Conservation (phyloP, 2,113 vertebrate species). For the Dunckerocampus dactyliophorus region DNA sequence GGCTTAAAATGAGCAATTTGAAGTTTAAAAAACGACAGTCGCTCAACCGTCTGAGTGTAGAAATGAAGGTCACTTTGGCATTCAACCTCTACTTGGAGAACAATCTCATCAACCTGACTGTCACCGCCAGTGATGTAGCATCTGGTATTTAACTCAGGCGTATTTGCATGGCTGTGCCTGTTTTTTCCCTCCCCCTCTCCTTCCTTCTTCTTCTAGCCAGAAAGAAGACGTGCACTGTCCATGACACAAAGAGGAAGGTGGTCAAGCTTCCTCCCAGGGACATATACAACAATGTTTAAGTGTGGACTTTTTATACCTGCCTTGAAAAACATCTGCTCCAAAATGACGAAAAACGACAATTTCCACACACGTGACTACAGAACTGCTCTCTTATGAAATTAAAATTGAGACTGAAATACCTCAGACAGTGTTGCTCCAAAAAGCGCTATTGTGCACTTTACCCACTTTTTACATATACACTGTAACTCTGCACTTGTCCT, state of each 20-base stretch:
- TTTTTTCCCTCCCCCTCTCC: neutral
- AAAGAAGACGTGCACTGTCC: constrained; percentile 17
- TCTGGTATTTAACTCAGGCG: neutral
- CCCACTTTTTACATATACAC: too few species aligned
- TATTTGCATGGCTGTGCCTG: constrained; percentile 24
- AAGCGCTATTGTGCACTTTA: neutral
- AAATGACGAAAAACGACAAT: neutral
- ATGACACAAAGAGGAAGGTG: constrained; percentile 20
- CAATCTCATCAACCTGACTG: constrained; percentile 3
- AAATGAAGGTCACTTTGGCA: neutral
- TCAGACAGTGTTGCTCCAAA: too few species aligned
- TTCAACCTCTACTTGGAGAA: neutral
- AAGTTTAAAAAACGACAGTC: neutral
- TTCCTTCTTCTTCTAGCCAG: neutral
- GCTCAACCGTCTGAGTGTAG: neutral
- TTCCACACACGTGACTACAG: neutral
- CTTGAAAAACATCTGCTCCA: neutral
- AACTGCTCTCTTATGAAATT: constrained; percentile 12
- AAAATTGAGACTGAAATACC: neutral
- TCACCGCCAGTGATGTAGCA: constrained; percentile 12
- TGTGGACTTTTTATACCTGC: neutral
- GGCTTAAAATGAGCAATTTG: neutral
- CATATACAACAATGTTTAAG: neutral
- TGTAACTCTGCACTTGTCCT: too few species aligned
- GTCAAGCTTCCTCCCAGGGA: constrained; percentile 6